phyloP scores from a whole-genome alignment of 2,113 vertebrate species.

The Chauna torquata region DNA sequence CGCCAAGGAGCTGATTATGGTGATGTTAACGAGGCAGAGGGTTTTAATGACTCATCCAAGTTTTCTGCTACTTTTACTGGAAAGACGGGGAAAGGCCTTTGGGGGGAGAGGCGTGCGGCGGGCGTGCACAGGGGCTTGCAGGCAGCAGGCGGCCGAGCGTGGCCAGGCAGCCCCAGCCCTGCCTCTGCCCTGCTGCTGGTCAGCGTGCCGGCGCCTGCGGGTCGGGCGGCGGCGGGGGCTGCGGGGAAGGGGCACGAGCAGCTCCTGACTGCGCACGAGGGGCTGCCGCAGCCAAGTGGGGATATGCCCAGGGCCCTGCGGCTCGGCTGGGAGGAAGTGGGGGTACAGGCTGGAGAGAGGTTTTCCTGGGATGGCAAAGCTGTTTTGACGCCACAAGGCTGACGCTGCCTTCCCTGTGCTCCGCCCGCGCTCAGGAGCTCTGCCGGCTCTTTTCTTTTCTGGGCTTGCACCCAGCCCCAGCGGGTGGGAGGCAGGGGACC shows the following conservation, averaged over 20 bases:
- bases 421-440: too few relatives aligned
- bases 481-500: too few relatives aligned
- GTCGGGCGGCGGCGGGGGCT: too few relatives aligned
- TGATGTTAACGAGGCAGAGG: constrained; percentile 53
- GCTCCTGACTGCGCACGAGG: not conserved
- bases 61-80: not conserved
- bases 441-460: too few relatives aligned
- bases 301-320: not conserved
- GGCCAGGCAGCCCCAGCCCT: not conserved
- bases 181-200: too few relatives aligned
- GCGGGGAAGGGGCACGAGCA: too few relatives aligned
- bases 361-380: not conserved
- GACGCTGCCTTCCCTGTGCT: not conserved
- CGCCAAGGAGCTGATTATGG: constrained; percentile 46
- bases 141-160: not conserved
- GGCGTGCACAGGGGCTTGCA: fast-evolving
- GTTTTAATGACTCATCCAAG: constrained; percentile 23
- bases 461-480: not conserved
- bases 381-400: not conserved
- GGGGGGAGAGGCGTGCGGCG: not conserved
- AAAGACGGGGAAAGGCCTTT: not conserved
- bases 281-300: too few relatives aligned
- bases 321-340: not conserved
- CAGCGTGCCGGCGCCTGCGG: not conserved
- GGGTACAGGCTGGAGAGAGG: not conserved